Evolutionary conservation across 2,113 vertebrate species (phyloP).

Genomic region (Apeltes quadracus): DNA sequence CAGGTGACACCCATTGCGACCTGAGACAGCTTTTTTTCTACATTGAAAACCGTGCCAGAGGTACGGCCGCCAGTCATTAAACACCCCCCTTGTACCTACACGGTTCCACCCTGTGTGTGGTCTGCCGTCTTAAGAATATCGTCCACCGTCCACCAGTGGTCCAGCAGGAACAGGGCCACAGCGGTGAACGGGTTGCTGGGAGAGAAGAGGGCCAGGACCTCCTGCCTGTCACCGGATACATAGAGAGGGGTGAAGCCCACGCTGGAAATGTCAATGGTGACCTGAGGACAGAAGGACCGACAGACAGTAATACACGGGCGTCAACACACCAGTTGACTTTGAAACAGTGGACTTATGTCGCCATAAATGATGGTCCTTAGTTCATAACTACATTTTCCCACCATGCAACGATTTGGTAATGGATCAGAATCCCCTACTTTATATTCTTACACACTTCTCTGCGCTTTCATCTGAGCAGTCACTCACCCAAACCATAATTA

Average conservation of each 20-base stretch:
- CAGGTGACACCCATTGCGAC: no score
- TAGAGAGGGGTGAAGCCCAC: constrained; percentile 87
- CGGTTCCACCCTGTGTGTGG: constrained; percentile 81
- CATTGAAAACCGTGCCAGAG: no score
- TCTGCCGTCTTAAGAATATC: constrained; percentile 86
- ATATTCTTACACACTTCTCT: no score
- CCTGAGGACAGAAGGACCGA: constrained; percentile 67
- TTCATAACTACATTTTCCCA: no score
- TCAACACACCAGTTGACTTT: neutral
- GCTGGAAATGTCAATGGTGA: constrained; percentile 82
- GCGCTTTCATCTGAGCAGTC: no score
- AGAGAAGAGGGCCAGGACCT: constrained; percentile 89
- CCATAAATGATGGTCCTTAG: no score
- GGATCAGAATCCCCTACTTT: neutral
- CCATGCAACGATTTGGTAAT: no score
- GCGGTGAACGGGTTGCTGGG: constrained; percentile 83
- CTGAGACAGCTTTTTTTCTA: no score
- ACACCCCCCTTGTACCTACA: constrained; percentile 78
- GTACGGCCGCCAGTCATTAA: no score
- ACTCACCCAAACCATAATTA: no score
- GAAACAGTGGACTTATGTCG: no score
- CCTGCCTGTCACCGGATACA: constrained; percentile 81
- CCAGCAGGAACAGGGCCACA: constrained; percentile 87
- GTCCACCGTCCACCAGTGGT: constrained; percentile 88
- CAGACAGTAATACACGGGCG: neutral